Conservation (phyloP, 2,113 vertebrate genomes). For the Origma solitaria region DNA sequence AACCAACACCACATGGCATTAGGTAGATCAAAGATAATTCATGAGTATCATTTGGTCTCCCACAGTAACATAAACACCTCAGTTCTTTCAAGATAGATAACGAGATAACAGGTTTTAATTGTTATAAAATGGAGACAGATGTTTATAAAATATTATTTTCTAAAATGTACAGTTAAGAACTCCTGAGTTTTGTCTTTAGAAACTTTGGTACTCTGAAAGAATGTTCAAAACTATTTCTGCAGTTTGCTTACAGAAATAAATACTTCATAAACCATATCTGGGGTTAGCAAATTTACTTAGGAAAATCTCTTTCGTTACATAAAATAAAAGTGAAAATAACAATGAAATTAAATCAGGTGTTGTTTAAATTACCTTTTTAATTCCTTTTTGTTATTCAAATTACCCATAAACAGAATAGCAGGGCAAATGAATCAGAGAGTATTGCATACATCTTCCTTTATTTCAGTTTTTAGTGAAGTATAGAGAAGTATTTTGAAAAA, state of each 20-base stretch:
- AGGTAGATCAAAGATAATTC: background rate
- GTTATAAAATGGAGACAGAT: background rate
- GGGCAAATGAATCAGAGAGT: background rate
- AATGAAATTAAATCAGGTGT: background rate
- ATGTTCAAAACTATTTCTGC: background rate
- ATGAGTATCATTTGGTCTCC: background rate
- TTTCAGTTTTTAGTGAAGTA: background rate
- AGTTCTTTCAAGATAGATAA: background rate
- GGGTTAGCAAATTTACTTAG: background rate
- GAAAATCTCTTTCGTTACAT: background rate
- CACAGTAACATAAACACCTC: background rate
- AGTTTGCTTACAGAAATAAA: background rate
- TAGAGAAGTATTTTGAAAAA: background rate
- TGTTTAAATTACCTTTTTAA: background rate
- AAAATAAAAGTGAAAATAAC: background rate
- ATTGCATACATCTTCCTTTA: background rate
- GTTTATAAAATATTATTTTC: background rate
- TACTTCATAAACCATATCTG: background rate
- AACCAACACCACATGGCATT: background rate
- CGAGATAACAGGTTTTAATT: background rate
- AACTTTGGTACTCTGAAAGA: background rate
- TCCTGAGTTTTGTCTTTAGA: background rate
- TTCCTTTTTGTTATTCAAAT: background rate
- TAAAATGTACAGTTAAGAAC: background rate
- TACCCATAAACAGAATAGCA: background rate